Conservation (phyloP, 2,797 vertebrate genomes). For the Fratercula arctica region DNA sequence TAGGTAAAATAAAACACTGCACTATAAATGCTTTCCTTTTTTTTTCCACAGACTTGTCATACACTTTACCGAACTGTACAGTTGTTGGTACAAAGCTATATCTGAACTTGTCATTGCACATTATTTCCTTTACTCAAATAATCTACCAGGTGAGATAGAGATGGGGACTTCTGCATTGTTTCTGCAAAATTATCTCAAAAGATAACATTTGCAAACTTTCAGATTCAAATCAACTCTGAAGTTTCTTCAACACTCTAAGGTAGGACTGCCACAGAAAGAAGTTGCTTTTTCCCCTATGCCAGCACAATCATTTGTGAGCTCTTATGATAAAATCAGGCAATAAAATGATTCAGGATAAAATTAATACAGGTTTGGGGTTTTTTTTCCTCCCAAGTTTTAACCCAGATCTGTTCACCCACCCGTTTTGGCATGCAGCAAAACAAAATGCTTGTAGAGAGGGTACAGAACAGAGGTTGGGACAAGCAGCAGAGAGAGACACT, state of each 20-base stretch:
- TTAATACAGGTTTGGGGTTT: background rate
- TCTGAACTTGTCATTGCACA: background rate
- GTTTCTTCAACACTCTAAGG: background rate
- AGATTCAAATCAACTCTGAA: background rate
- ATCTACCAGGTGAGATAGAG: rapidly evolving
- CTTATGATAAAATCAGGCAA: background rate
- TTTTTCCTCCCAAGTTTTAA: background rate
- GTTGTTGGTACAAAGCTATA: background rate
- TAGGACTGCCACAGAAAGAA: background rate
- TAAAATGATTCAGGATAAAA: background rate
- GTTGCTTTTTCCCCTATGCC: background rate
- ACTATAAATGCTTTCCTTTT: background rate
- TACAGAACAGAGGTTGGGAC: background rate
- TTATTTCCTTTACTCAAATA: background rate
- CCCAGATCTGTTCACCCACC: background rate
- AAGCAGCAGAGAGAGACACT: rapidly evolving
- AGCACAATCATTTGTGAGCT: background rate
- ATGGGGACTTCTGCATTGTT: background rate
- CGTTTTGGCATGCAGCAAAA: background rate
- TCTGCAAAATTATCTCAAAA: background rate
- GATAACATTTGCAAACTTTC: background rate
- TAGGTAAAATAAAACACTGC: background rate
- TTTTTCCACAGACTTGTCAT: background rate
- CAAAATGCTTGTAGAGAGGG: background rate
- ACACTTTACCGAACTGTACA: background rate